These are phyloP conservation scores for Pollenia amentaria DNA, from an alignment of 2,888 invertebrate species.

Conservation along the genomic window DNA sequence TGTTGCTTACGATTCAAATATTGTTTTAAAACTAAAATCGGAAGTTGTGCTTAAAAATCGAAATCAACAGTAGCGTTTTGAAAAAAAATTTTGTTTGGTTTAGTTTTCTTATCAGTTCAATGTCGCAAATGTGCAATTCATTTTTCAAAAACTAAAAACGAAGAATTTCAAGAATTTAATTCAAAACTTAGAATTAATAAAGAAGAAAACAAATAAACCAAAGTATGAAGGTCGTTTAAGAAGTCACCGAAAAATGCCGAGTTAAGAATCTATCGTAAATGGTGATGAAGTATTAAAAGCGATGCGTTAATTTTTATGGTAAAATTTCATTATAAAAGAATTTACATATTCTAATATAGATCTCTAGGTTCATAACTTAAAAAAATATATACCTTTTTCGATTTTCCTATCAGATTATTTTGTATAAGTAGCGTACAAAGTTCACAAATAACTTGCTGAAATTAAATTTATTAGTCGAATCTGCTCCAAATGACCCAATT, in stretches of 20 bases:
- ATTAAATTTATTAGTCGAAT: too few relatives aligned
- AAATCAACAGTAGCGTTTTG: slow-evolving; percentile 2
- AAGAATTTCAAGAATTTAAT: slow-evolving; percentile 10
- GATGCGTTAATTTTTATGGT: too few relatives aligned
- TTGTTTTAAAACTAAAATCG: slow-evolving; percentile 59
- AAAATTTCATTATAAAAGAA: too few relatives aligned
- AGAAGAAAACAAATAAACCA: background rate
- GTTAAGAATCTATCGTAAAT: too few relatives aligned
- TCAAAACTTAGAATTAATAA: background rate
- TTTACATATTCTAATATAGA: too few relatives aligned
- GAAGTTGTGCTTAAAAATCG: slow-evolving; percentile 36
- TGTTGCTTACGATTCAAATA: slow-evolving; percentile 53
- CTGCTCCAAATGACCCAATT: too few relatives aligned
- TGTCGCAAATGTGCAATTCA: slow-evolving; percentile 52
- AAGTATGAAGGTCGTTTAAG: background rate
- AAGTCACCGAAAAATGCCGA: background rate
- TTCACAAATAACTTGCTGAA: too few relatives aligned
- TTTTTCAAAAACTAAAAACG: slow-evolving; percentile 37
- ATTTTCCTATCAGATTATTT: too few relatives aligned
- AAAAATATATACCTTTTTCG: too few relatives aligned
- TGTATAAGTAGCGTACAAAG: too few relatives aligned
- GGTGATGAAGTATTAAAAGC: too few relatives aligned
- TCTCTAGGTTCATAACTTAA: too few relatives aligned
- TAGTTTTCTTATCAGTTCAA: slow-evolving; percentile 74
- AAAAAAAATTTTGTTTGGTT: slow-evolving; percentile 45